Evolutionary conservation across 35 echinoderm and acorn worm species (phyloP), one percentile per base, ranked within the genome.

Genomic region (Eucidaris tribuloides): DNA sequence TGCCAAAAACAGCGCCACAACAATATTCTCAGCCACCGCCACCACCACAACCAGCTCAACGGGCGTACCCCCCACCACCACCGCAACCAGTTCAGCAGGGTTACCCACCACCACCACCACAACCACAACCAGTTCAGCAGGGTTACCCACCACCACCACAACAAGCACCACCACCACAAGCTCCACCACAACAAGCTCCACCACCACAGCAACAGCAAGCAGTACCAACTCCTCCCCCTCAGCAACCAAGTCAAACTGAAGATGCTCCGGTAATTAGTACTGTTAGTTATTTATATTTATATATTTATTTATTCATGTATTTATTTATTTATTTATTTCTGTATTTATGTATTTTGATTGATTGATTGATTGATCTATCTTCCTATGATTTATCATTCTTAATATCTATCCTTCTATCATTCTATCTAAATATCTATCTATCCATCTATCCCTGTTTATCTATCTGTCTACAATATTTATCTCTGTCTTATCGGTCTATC

Each of bases 41-140:
- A 13, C 68, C 38, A 74, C 34, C 38, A 74, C 68, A 74, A 17
- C 38, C 15, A 74, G 68, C 68, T 43, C 68, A 74, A 17, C 38
- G 39, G 44, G 68, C 68, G 18, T 42, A 74, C 68, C 68, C 81
- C 19, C 80, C 80, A 37, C 80, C 56, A 20, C 80, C 56, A 39
- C 80, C 55, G 44, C 41, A 57, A 46, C 68, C 83, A 79, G 23
- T 33, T 1, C 49, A n/a, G 4, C 77, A 81, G 42, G 77, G 45
- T 19, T 43, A 82, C 11, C 77, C 80, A 29, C 86, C 86, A 2
- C 77, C 86, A 63, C 78, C 78, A 42, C 79, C 79, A 52, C 79
- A 81, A 15, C 57, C 86, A 17, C 34, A 27, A 31, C 50, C 50
- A 38, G 29, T 25, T 3, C 80, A 19, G 28, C 80, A 83, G 80